Evolutionary conservation across 2,797 vertebrate species (phyloP).

Genomic region (Clarias laeviceps): DNA sequence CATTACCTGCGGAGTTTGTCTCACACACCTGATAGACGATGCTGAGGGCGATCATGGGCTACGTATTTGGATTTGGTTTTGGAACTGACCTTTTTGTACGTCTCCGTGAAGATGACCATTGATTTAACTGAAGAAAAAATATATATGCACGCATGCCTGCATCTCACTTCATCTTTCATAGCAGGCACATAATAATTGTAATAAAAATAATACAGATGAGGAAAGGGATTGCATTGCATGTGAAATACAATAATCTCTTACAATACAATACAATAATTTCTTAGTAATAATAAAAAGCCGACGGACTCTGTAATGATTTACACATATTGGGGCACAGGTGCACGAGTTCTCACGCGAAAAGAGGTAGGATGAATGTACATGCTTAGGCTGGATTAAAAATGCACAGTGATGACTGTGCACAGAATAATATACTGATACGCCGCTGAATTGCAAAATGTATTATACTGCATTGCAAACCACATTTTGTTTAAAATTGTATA

Average conservation of each 20-base stretch:
- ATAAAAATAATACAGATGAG: not conserved
- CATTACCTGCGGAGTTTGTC: slow-evolving; percentile 18
- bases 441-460: not conserved
- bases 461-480: not conserved
- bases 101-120: not conserved
- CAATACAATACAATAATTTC: too few species aligned
- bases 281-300: not conserved
- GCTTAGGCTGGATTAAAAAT: not conserved
- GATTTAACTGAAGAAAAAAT: not conserved
- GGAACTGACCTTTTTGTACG: not conserved
- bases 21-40: not conserved
- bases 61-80: fast-evolving
- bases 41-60: not conserved
- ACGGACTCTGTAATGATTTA: not conserved
- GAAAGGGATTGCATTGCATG: not conserved
- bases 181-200: too few species aligned
- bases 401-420: not conserved
- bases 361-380: not conserved
- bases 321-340: not conserved
- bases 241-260: not conserved
- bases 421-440: not conserved
- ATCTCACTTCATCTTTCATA: not conserved
- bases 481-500: not conserved
- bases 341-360: not conserved
- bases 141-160: not conserved